Base-by-base conservation (phyloP, 35 echinoderm and acorn worm species). In the Chiridota heheva region DNA sequence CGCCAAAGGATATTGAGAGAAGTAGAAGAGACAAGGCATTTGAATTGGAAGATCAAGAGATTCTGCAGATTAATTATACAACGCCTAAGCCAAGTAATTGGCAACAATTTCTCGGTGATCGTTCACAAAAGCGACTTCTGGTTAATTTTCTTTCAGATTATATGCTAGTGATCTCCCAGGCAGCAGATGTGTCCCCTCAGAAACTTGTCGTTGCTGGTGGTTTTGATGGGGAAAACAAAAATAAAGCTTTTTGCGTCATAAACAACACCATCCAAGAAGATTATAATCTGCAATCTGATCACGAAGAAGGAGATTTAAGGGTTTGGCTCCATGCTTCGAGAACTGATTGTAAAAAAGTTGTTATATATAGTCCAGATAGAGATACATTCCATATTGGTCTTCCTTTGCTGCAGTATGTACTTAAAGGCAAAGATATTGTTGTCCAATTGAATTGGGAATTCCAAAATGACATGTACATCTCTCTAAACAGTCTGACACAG, bases 1-100 rank as follows among this genome's bases (percentile, higher is more conserved):
- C 36, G 12, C 75, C 47, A 2, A 79, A 70, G 22, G 81, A 83
- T 45, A 35, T 83, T 6, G 81, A 83, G 39, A 26, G 80, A 22
- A 3, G 6, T 34, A 69, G 80, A 40, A 31, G 80, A 22, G 63
- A 83, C 27, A 24, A 27, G 7, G 36, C 10, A 7, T 36, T 30
- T 37, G 40, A 22, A 7, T 5, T 18, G 10, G 18, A n/a, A n/a
- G n/a, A n/a, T n/a, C n/a, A n/a, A n/a, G n/a, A n/a, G n/a, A 30
- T 15, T 43, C 7, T 80, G 28, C 37, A 71, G 17, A 40, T 4
- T 27, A 44, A 71, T 71, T 17, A 40, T 20, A 40, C 36, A 40
- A 80, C 36, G 24, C 15, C 25, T 38, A 39, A 41, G 15, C 76
- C 70, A 40, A 35, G 5, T 17, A 80, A 42, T 42, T 64, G 58